Conservation (phyloP, 2,113 vertebrate genomes). For the Psephotus haematonotus region DNA sequence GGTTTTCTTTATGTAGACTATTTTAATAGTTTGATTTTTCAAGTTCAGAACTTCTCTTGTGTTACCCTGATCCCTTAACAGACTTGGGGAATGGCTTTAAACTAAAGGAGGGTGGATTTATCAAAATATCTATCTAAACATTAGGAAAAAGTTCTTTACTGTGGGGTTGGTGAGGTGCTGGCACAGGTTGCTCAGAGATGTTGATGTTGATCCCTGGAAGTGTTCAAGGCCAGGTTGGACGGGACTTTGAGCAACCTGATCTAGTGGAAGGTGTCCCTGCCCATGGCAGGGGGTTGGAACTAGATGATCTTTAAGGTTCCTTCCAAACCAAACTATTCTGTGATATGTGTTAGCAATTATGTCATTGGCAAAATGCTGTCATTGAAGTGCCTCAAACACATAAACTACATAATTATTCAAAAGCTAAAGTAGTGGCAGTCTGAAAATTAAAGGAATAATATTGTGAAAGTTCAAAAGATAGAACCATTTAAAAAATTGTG, state of each 20-base stretch:
- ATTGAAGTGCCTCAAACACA: not conserved
- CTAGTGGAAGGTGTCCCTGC: not conserved
- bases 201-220: not conserved
- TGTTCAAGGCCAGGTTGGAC: not conserved
- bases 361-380: not conserved
- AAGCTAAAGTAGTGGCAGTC: not conserved
- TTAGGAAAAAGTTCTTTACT: not conserved
- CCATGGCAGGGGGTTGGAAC: not conserved
- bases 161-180: not conserved
- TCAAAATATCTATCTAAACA: not conserved
- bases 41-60: not conserved
- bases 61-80: not conserved
- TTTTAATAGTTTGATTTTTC: not conserved
- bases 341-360: not conserved
- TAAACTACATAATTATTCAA: not conserved
- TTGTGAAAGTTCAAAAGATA: not conserved
- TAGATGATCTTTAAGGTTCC: not conserved
- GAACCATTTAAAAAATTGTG: not conserved
- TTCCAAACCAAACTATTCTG: not conserved
- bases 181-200: not conserved
- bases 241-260: not conserved
- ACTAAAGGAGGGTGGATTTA: not conserved
- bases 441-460: not conserved
- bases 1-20: not conserved
- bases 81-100: not conserved